Conservation (phyloP, 2,113 vertebrate genomes). For the Capra hircus region DNA sequence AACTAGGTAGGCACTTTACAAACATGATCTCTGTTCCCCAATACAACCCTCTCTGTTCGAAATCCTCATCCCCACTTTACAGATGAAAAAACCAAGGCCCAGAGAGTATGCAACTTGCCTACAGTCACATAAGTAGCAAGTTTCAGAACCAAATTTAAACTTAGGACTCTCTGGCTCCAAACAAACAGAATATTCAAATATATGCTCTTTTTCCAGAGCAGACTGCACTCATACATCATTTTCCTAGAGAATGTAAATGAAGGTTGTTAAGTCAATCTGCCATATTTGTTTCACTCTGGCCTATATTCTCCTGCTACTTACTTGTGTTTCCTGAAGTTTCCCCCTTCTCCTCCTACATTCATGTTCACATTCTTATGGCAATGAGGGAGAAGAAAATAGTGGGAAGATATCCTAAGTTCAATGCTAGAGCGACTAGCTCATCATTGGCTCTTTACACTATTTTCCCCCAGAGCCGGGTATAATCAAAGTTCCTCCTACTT, state of each 20-base stretch:
- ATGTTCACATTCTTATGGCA: neutral
- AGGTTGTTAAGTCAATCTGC: neutral
- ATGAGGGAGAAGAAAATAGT: neutral
- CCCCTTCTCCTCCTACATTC: neutral
- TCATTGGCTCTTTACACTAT: constrained; percentile 39
- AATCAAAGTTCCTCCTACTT: constrained; percentile 53
- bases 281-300: neutral
- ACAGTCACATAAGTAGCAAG: neutral
- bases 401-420: constrained; percentile 19
- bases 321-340: neutral
- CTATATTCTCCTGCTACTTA: neutral
- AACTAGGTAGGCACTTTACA: neutral
- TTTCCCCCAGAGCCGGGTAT: constrained; percentile 43
- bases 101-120: neutral
- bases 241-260: neutral
- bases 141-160: constrained; percentile 28
- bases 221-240: neutral
- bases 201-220: neutral
- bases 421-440: constrained; percentile 64
- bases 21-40: neutral
- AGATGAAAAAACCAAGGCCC: constrained; percentile 10
- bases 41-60: neutral
- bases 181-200: neutral
- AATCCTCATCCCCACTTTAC: neutral
- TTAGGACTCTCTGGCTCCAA: neutral